Evolutionary conservation across 2,797 vertebrate genomes (phyloP).

Genomic region (Argyrosomus regius): DNA sequence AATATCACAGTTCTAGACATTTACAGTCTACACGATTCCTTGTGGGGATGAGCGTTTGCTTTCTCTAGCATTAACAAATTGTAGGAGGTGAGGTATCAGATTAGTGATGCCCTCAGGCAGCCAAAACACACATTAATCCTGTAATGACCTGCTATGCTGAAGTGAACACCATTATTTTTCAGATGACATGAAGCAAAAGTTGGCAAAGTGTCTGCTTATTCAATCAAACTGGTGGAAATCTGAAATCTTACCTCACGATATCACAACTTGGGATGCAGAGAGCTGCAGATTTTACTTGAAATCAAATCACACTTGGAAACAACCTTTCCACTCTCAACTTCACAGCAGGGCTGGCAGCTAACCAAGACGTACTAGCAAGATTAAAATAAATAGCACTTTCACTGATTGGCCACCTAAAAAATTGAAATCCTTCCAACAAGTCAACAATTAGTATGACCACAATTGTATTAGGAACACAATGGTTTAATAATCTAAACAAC

Average conservation of each 20-base stretch:
- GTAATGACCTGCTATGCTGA: conserved; percentile 55
- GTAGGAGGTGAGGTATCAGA: conserved; percentile 64
- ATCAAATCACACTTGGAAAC: background rate
- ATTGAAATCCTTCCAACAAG: background rate
- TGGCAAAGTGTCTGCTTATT: conserved; percentile 40
- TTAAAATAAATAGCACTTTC: conserved; percentile 2
- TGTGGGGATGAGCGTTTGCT: conserved; percentile 51
- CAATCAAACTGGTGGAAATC: conserved; percentile 37
- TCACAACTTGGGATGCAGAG: background rate
- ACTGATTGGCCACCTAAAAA: background rate
- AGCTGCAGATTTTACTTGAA: background rate
- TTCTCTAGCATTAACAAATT: conserved; percentile 64
- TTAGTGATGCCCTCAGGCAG: conserved; percentile 66
- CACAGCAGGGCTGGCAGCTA: background rate
- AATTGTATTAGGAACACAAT: background rate
- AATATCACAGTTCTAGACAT: conserved; percentile 50
- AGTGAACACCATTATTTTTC: conserved; percentile 58
- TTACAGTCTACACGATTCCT: conserved; percentile 44
- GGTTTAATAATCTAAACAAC: background rate
- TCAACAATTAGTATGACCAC: background rate
- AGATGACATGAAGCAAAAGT: conserved; percentile 52
- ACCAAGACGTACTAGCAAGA: background rate
- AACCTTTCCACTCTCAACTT: background rate
- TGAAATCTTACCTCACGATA: conserved; percentile 1
- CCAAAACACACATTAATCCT: conserved; percentile 68